Base-by-base conservation (phyloP, 2,888 invertebrate species). In the Lutraria lutraria region DNA sequence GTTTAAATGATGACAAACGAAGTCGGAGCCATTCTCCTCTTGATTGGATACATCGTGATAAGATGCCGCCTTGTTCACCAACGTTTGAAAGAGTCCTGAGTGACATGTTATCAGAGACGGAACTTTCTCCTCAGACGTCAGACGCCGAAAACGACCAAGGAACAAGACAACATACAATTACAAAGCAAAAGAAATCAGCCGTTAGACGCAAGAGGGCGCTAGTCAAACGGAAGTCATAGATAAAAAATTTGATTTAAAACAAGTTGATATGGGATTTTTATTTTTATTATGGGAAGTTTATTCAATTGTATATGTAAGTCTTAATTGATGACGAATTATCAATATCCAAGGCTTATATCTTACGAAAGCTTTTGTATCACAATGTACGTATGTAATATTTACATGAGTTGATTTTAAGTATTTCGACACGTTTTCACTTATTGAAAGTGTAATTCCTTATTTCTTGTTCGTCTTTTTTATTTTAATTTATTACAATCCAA, bases 31-130 rank as follows among this genome's bases (percentile, higher is more conserved):
- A 72, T 72, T 72, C 72, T 0, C 72, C 72, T 10, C 15, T 72
- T 15, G 72, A 72, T 72, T 72, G 72, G 72, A 72, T 72, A 72
- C 72, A 72, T 72, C 72, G 72, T 8, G 72, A 72, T 0, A n/a
- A 25, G 72, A 72, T 72, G 72, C 72, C 72, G 29, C 29, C 72
- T 25, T 72, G 72, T 29, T 72, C 72, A 0, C 72, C 72, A 4
- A 25, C 72, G 29, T 72, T 72, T 25, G 72, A 72, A 29, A 72
- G 72, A 72, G 72, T 72, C 16, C 31, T 72, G 12, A 29, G 29
- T 72, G 72, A 72, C 25, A 72, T 72, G 72, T 72, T 72, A 25
- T 72, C 72, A 25, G 72, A 72, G 29, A 72, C 72, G 8, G 72
- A 72, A 72, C 25, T 72, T 12, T 72, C 72, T 29, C 72, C 72